Evolutionary conservation across 2,888 invertebrate species (phyloP).

Genomic region (Enoplolaimus lenunculus): DNA sequence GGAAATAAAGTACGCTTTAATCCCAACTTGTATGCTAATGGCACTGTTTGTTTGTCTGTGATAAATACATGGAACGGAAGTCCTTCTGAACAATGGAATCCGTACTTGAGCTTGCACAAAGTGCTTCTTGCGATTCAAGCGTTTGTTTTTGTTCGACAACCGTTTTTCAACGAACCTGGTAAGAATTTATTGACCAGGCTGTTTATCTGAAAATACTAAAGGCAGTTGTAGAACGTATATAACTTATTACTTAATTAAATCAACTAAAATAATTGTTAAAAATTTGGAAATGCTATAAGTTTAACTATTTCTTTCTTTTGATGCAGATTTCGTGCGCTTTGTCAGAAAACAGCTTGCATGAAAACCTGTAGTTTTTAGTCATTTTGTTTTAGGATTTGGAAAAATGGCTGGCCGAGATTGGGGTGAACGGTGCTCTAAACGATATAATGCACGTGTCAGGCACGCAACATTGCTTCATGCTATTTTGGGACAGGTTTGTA

Average conservation of each 20-base stretch:
- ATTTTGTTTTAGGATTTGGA: neutral
- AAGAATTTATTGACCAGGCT: too few species aligned
- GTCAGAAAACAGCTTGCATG: too few species aligned
- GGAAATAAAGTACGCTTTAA: neutral
- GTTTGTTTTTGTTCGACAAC: neutral
- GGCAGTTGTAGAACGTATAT: too few species aligned
- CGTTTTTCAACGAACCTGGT: neutral
- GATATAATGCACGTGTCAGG: neutral
- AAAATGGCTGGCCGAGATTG: constrained; percentile 1
- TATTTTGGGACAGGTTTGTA: neutral
- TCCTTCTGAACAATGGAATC: neutral
- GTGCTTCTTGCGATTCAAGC: constrained; percentile 1
- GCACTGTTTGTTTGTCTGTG: neutral
- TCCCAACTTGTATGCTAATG: neutral
- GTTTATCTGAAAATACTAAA: too few species aligned
- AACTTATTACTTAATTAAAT: too few species aligned
- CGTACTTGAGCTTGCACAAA: neutral
- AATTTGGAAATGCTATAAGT: too few species aligned
- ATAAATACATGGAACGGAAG: neutral
- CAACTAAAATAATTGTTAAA: too few species aligned
- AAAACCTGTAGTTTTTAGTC: too few species aligned
- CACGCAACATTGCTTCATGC: neutral
- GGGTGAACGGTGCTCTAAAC: neutral
- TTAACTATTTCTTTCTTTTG: too few species aligned
- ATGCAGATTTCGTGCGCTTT: too few species aligned